Conservation (phyloP, 2,797 vertebrate genomes). For the Anguilla marmorata region DNA sequence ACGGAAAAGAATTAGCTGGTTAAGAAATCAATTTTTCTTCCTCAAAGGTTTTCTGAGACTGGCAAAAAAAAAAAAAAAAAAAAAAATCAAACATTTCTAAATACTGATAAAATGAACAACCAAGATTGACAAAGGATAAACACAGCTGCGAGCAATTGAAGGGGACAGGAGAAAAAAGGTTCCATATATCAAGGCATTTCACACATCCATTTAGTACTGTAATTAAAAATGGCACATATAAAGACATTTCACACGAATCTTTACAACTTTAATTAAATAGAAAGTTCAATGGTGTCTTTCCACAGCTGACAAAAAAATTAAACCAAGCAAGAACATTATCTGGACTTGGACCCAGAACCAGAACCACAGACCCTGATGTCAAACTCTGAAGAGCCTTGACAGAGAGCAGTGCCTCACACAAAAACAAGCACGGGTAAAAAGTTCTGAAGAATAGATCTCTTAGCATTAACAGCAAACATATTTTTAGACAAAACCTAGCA, state of each 20-base stretch:
- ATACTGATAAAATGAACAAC: conserved; percentile 1
- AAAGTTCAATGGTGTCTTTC: not conserved
- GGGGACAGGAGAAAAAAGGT: too few relatives aligned
- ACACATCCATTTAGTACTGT: not conserved
- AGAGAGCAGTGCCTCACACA: not conserved
- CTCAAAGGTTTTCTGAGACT: not conserved
- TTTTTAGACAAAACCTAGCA: not conserved
- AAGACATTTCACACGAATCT: not conserved
- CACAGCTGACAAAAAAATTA: not conserved
- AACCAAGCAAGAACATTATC: not conserved
- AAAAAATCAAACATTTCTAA: not conserved
- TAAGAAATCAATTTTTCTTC: not conserved
- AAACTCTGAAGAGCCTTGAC: not conserved
- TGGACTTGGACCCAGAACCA: not conserved
- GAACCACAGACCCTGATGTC: not conserved
- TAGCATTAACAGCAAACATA: not conserved
- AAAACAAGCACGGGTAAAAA: not conserved
- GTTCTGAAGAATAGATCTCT: not conserved
- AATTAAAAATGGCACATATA: not conserved
- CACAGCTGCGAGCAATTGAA: too few relatives aligned
- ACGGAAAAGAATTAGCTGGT: conserved; percentile 2
- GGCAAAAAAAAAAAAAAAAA: not conserved
- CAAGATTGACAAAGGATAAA: not conserved
- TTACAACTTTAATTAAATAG: not conserved
- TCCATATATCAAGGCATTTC: too few relatives aligned